Evolutionary conservation across 2,113 vertebrate species (phyloP).

Genomic region (Catharus fuscescens): DNA sequence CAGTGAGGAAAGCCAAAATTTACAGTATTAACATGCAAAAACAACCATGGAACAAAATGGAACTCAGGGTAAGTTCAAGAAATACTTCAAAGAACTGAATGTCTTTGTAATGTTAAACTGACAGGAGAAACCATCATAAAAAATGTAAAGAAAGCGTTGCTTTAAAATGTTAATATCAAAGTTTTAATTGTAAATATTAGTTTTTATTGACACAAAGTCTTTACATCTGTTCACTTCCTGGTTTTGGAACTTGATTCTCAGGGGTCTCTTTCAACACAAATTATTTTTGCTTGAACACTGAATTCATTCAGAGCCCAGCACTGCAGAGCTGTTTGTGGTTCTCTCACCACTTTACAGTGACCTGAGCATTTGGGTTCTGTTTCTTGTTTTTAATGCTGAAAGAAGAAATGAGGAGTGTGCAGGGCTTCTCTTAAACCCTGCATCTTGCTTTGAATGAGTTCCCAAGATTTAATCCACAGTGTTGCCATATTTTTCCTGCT

Average conservation of each 20-base stretch:
- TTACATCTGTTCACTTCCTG: not conserved
- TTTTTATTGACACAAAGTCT: not conserved
- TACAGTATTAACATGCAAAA: constrained; percentile 96
- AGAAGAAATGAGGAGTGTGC: not conserved
- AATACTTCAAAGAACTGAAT: not conserved
- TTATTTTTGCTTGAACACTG: not conserved
- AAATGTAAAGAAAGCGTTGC: not conserved
- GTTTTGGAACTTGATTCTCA: not conserved
- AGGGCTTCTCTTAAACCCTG: not conserved
- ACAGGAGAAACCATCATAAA: not conserved
- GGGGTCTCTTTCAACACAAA: not conserved
- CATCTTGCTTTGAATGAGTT: not conserved
- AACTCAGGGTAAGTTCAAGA: constrained; percentile 88
- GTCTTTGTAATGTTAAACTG: not conserved
- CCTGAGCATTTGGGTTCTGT: not conserved
- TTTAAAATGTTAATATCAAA: not conserved
- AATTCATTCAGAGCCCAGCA: not conserved
- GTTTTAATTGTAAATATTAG: not conserved
- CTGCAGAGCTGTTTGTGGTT: not conserved
- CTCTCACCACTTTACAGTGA: not conserved
- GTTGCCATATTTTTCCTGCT: not conserved
- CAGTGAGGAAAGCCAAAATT: constrained; percentile 91
- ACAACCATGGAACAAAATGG: constrained; percentile 97
- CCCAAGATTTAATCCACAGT: not conserved
- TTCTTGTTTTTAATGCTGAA: not conserved